Conservation (phyloP, 2,113 vertebrate genomes). For the Sinocyclocheilus maitianheensis region DNA sequence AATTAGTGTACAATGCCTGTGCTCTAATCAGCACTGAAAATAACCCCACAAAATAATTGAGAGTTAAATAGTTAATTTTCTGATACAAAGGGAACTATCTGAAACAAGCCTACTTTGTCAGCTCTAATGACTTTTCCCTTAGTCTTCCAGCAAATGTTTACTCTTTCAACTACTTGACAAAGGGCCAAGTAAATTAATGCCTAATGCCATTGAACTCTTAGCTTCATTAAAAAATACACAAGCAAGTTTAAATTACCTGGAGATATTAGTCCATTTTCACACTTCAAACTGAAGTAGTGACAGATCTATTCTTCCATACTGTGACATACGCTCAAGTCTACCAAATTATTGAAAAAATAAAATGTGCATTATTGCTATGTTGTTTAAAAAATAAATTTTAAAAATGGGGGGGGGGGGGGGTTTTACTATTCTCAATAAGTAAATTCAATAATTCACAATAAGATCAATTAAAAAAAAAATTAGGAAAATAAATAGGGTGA, state of each 20-base stretch:
- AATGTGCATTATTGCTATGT: too few relatives aligned
- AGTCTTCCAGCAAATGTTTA: constrained; percentile 14
- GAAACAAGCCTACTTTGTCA: constrained; percentile 3
- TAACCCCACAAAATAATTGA: constrained; percentile 4
- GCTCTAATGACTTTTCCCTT: background rate
- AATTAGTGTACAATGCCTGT: background rate
- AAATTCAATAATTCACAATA: too few relatives aligned
- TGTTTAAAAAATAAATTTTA: too few relatives aligned
- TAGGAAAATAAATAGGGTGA: too few relatives aligned
- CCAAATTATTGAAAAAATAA: too few relatives aligned
- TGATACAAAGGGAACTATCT: background rate
- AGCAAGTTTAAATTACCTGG: background rate
- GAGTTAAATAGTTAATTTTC: constrained; percentile 10
- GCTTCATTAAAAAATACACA: background rate
- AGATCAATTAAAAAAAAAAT: too few relatives aligned
- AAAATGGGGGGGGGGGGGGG: too few relatives aligned
- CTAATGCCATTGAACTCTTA: background rate
- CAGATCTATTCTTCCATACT: background rate
- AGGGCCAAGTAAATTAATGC: background rate
- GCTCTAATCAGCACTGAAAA: constrained; percentile 6
- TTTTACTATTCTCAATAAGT: too few relatives aligned
- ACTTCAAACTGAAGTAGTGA: background rate
- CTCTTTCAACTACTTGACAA: background rate
- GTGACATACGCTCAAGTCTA: background rate
- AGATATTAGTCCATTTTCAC: background rate